Evolutionary conservation across 1,140 invertebrate species (phyloP), one percentile per base, ranked within the genome.

Genomic region (Panulirus ornatus): DNA sequence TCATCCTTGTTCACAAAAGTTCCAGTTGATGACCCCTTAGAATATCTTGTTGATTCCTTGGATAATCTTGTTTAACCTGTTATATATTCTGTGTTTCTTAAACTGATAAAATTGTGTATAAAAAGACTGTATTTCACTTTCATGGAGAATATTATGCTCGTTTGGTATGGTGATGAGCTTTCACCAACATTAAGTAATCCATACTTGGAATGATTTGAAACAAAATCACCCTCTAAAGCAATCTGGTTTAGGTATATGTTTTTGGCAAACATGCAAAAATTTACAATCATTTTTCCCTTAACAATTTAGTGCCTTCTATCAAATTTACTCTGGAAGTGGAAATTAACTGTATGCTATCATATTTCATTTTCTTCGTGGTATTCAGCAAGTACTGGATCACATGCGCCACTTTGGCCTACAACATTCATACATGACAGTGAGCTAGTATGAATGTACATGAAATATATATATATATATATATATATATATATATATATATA

Each of bases 381-480:
- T 2, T 27, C 2, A 63, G n/a, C n/a, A 16, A 63, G 27, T 22
- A 1, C 58, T 22, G 2, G 8, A 22, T 27, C 58, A 22, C 58
- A 63, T 63, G 2, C 27, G 1, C 19, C 27, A 27, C 19, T 1
- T 22, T 63, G 19, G 19, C 27, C 1, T 22, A 2, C 19, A 63
- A 63, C 58, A 22, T 63, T 22, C 19, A 27, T 63, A 63, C 58
- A 63, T 22, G 58, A 63, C 0, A 22, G 2, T 14, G 40, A 30
- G 40, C 36, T 0, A 2, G 30, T 14, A 36, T 44, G 19, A 11
- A 40, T 79, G 40, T 79, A 79, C 0, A 1, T 79, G n/a, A 44
- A 36, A 79, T 79, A 79, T 79, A 79, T 79, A 44, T 79, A 79
- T 79, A 79, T 44, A 79, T 44, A 79, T 44, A 79, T 44, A 79